These are phyloP conservation scores for Corythornis cristatus DNA, from an alignment of 2,113 vertebrate genomes.

Conservation along the genomic window DNA sequence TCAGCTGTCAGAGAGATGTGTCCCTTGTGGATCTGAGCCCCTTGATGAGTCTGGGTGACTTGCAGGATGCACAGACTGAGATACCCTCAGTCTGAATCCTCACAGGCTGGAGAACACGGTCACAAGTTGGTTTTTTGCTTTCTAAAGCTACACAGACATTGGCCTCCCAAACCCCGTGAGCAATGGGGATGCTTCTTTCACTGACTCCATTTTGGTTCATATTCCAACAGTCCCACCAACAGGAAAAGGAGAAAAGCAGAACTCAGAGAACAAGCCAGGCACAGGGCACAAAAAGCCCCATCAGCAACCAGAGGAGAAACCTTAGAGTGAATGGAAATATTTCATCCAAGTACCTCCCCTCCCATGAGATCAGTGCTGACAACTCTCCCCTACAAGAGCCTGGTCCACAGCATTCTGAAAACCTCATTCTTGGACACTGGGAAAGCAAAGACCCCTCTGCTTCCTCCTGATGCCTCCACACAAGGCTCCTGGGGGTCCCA, in stretches of 20 bases:
- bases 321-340: neutral
- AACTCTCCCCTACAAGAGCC: neutral
- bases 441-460: neutral
- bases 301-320: neutral
- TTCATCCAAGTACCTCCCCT: neutral
- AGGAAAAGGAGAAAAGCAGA: neutral
- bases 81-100: neutral
- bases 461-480: neutral
- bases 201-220: neutral
- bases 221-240: neutral
- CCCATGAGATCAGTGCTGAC: neutral
- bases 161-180: neutral
- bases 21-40: neutral
- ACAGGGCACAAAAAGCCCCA: neutral
- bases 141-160: neutral
- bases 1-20: accelerated
- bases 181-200: neutral
- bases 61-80: neutral
- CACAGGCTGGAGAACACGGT: neutral
- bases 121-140: neutral
- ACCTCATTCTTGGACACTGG: neutral
- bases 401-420: neutral
- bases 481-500: neutral
- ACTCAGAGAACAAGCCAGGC: neutral
- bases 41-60: neutral